These are phyloP conservation scores for Dendrocincla tyrannina DNA, from an alignment of 2,797 vertebrate genomes.

Conservation along the genomic window DNA sequence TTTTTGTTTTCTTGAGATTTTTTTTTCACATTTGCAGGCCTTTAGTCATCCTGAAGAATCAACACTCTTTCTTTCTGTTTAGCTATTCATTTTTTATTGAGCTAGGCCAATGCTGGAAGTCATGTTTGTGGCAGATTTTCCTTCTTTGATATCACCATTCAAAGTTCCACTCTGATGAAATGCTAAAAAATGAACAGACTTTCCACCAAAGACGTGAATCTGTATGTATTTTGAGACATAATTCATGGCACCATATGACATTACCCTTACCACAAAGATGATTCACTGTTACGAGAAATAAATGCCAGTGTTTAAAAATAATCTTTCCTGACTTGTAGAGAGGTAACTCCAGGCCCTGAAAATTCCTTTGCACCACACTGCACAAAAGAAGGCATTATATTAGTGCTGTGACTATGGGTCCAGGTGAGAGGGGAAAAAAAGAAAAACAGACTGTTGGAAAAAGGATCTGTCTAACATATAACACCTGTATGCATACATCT, in stretches of 20 bases:
- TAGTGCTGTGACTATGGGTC: background rate
- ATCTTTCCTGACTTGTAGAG: background rate
- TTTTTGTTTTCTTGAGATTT: background rate
- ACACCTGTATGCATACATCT: rapidly evolving
- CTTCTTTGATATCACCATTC: background rate
- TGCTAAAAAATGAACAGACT: background rate
- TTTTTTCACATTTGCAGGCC: background rate
- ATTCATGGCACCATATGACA: background rate
- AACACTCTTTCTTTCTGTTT: background rate
- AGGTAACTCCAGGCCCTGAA: background rate
- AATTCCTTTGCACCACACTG: background rate
- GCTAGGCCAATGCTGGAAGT: background rate
- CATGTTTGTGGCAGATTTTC: background rate
- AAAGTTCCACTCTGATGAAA: constrained; percentile 1
- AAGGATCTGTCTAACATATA: background rate
- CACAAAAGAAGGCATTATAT: background rate
- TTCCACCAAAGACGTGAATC: background rate
- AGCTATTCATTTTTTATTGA: background rate
- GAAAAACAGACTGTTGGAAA: background rate
- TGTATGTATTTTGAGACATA: background rate
- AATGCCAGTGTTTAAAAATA: background rate
- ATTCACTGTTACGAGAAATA: constrained; percentile 20
- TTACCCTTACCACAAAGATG: background rate
- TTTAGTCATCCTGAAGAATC: background rate
- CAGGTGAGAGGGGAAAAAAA: background rate